phyloP scores from a whole-genome alignment of 2,888 invertebrate species.

The Formica aserva region DNA sequence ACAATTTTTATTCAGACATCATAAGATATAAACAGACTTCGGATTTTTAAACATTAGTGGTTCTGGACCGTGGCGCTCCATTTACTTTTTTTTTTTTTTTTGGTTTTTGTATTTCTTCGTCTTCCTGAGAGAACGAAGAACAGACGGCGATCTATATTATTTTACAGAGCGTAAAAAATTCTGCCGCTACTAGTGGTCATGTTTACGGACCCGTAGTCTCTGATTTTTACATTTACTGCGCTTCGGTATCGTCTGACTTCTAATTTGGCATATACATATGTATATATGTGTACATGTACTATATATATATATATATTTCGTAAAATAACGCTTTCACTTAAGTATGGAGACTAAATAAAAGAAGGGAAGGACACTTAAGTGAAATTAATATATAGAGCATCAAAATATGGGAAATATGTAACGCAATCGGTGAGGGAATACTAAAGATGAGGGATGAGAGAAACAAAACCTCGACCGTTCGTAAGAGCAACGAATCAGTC shows the following conservation, averaged over 20 bases:
- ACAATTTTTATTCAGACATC: constrained; percentile 62
- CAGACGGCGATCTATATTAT: constrained; percentile 44
- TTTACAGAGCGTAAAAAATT: constrained; percentile 56
- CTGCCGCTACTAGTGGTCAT: constrained; percentile 53
- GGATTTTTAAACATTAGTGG: constrained; percentile 58
- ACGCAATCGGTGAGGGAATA: background rate
- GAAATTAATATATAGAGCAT: constrained; percentile 19
- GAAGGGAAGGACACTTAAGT: background rate
- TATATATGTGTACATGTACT: background rate
- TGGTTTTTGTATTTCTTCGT: constrained; percentile 17
- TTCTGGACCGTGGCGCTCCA: constrained; percentile 49
- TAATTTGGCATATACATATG: constrained; percentile 44
- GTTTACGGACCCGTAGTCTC: constrained; percentile 49
- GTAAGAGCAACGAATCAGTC: constrained; percentile 5
- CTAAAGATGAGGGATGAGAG: background rate
- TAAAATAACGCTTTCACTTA: constrained; percentile 28
- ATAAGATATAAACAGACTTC: constrained; percentile 61
- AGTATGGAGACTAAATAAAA: constrained; percentile 13
- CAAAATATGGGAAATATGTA: constrained; percentile 1
- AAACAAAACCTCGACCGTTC: constrained; percentile 5
- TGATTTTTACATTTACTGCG: constrained; percentile 33
- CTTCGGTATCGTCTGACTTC: constrained; percentile 31
- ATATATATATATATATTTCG: background rate
- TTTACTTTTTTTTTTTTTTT: constrained; percentile 16
- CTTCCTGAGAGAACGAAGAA: constrained; percentile 28